These are phyloP conservation scores for Aramus guarauna DNA, from an alignment of 2,113 vertebrate genomes.

Conservation along the genomic window DNA sequence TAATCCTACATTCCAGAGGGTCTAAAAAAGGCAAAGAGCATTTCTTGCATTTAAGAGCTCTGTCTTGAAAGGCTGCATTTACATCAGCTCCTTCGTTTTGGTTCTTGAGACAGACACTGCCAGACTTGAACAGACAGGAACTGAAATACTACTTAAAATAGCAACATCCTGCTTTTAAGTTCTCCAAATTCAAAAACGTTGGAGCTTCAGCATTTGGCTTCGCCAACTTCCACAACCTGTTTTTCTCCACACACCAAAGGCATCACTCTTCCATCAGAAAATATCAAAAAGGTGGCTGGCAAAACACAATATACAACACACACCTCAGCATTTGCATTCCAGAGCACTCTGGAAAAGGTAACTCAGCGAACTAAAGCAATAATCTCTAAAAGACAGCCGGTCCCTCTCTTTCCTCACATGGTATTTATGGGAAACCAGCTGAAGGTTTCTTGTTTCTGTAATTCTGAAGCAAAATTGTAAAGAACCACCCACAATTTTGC, in stretches of 20 bases:
- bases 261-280: background rate
- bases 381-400: background rate
- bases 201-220: background rate
- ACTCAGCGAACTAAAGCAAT: background rate
- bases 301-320: background rate
- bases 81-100: background rate
- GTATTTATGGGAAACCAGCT: background rate
- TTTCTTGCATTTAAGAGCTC: background rate
- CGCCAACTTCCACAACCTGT: background rate
- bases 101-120: background rate
- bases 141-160: conserved; percentile 15
- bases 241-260: background rate
- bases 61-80: background rate
- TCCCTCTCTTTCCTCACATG: background rate
- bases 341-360: background rate
- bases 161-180: conserved; percentile 12
- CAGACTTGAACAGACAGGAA: background rate
- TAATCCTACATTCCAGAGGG: background rate
- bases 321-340: background rate
- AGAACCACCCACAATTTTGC: background rate
- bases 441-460: background rate
- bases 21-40: background rate
- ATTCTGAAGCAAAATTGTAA: background rate
- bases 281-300: background rate
- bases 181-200: background rate